A percentile compares a stretch with the other conserved stretches of the same genome.
phyloP scores from a whole-genome alignment of 2,888 invertebrate genomes.

The Meteorus colon region DNA sequence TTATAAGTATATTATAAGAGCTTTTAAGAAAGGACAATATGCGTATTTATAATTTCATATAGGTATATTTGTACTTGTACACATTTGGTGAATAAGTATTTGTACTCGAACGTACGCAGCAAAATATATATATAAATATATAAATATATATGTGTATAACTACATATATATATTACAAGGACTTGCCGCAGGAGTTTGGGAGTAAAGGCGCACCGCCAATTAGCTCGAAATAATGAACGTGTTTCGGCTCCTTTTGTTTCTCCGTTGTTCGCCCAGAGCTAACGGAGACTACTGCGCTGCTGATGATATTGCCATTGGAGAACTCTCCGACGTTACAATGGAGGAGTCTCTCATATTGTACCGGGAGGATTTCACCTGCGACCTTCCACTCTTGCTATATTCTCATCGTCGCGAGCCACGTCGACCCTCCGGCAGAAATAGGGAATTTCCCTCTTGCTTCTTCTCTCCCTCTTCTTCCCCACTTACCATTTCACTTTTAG shows the following conservation, averaged over 20 bases:
- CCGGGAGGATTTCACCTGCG: slow-evolving; percentile 43
- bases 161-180: slow-evolving; percentile 13
- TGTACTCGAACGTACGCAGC: slow-evolving; percentile 5
- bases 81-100: not conserved
- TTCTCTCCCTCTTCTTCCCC: slow-evolving; percentile 33
- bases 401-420: slow-evolving; percentile 24
- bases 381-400: slow-evolving; percentile 35
- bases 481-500: slow-evolving; percentile 25
- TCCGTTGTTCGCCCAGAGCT: slow-evolving; percentile 48
- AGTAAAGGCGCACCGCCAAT: slow-evolving; percentile 70
- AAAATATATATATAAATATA: slow-evolving; percentile 10
- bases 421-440: slow-evolving; percentile 30
- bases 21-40: not conserved
- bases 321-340: slow-evolving; percentile 45
- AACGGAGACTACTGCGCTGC: slow-evolving; percentile 26
- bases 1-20: not conserved
- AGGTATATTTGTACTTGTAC: not conserved
- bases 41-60: slow-evolving; percentile 13
- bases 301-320: slow-evolving; percentile 34
- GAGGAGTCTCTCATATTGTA: slow-evolving; percentile 27
- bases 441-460: slow-evolving; percentile 23
- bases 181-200: slow-evolving; percentile 47
- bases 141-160: slow-evolving; percentile 14
- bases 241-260: slow-evolving; percentile 72
- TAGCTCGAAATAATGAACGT: slow-evolving; percentile 73